phyloP scores from a whole-genome alignment of 2,113 vertebrate species.

The Vimba vimba region DNA sequence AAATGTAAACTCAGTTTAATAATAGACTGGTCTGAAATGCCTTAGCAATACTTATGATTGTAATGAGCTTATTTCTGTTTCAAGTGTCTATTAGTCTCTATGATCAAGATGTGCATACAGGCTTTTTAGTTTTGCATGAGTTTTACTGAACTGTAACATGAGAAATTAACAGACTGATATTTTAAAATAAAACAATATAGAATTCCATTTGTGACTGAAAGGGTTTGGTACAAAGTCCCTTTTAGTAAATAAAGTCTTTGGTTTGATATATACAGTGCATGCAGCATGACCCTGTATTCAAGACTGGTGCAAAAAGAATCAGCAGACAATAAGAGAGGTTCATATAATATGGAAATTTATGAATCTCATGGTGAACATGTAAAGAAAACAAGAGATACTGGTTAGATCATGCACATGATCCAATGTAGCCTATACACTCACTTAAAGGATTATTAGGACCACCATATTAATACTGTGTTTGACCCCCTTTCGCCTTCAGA shows the following conservation, averaged over 20 bases:
- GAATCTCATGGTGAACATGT: background rate
- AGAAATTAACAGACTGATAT: background rate
- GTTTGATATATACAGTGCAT: background rate
- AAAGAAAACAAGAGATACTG: background rate
- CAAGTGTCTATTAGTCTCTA: background rate
- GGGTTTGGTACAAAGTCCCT: background rate
- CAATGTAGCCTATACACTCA: background rate
- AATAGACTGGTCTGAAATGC: background rate
- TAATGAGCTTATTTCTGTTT: background rate
- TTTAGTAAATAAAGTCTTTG: no score
- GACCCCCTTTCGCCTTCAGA: no score
- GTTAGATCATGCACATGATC: background rate
- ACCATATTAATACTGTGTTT: no score
- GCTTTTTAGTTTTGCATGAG: constrained; percentile 1
- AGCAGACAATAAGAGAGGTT: background rate
- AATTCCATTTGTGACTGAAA: background rate
- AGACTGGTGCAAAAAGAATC: background rate
- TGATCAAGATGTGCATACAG: background rate
- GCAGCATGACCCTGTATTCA: background rate
- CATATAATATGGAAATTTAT: background rate
- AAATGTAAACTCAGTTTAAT: background rate
- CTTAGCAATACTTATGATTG: background rate
- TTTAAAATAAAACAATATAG: background rate
- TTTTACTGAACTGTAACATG: background rate
- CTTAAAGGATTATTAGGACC: no score